Evolutionary conservation across 2,797 vertebrate genomes (phyloP), one percentile per base, ranked within the genome.

Genomic region (Ctenosaura bakeri): DNA sequence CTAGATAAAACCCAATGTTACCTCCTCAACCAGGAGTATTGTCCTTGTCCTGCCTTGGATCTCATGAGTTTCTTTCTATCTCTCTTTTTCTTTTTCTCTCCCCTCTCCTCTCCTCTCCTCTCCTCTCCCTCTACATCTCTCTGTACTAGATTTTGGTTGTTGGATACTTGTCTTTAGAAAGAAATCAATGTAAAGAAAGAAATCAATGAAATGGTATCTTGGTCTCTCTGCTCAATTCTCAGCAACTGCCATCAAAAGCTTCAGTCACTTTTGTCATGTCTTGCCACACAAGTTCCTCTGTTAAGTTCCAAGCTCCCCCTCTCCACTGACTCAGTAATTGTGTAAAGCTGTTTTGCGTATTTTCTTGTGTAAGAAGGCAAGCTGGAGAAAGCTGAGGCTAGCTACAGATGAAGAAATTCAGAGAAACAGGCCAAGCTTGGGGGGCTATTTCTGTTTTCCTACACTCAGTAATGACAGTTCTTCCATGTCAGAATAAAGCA

Each of bases 401-500:
- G 3, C 38, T 13, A 4, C 66, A 83, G 64, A 1, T 69, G 66
- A 13, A 46, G n/a, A 81, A 56, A 69, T 29, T 1, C 0, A 18
- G 62, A 26, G 13, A 46, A 92, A 22, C 0, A 88, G 26, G 2
- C 22, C 35, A 74, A 0, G 6, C 10, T 38, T 7, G 88, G 22
- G 1, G 13, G 10, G 4, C 66, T 35, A 42, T 73, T 74, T 81
- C 64, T 59, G 38, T 74, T 59, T 86, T 86, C 66, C 69, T 74
- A n/a, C 20, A 62, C 46, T 6, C 12, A 80, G 50, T 87, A 62
- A 79, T 59, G 5, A 8, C 3, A 85, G 38, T 74, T 91, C 0
- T 89, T 88, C 12, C 35, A 2, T 76, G n/a, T 73, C 86, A 91
- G 1, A 79, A 91, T 9, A 76, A 90, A 86, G 50, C 20, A 9